Evolutionary conservation across 2,888 invertebrate species (phyloP).

Genomic region (Orthosia gothica): DNA sequence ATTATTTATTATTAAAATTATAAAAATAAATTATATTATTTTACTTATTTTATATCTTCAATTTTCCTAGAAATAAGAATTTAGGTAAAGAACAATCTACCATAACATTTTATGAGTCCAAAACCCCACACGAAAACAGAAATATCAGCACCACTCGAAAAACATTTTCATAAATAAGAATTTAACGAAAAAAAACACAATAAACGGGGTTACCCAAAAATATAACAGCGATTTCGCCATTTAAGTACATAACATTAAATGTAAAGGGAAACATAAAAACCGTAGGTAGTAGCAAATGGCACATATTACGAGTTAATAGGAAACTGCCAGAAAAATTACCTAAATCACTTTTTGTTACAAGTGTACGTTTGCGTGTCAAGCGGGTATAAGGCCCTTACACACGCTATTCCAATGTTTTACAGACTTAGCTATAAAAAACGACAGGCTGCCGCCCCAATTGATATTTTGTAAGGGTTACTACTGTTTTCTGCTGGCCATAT

Average conservation of each 20-base stretch:
- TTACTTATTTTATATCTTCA: no score
- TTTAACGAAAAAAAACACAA: slow-evolving; percentile 40
- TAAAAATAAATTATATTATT: no score
- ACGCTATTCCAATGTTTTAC: slow-evolving; percentile 89
- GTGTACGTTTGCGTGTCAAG: slow-evolving; percentile 84
- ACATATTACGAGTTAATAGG: slow-evolving; percentile 74
- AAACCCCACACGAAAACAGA: slow-evolving; percentile 21
- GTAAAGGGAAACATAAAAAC: slow-evolving; percentile 74
- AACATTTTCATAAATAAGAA: slow-evolving; percentile 51
- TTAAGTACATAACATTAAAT: slow-evolving; percentile 71
- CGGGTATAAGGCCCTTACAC: slow-evolving; percentile 84
- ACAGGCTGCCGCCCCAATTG: slow-evolving; percentile 84
- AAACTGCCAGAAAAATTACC: slow-evolving; percentile 75
- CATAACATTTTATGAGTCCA: slow-evolving; percentile 22
- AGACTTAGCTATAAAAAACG: slow-evolving; percentile 87
- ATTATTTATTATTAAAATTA: no score
- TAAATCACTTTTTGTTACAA: slow-evolving; percentile 81
- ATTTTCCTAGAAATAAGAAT: not conserved
- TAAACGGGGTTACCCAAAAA: slow-evolving; percentile 59
- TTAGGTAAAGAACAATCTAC: slow-evolving; percentile 10
- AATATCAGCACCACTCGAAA: slow-evolving; percentile 29
- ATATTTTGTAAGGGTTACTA: slow-evolving; percentile 87
- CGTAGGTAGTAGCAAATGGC: slow-evolving; percentile 67
- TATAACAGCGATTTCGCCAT: slow-evolving; percentile 62
- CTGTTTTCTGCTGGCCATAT: slow-evolving; percentile 79